A percentile compares a stretch with the other conserved stretches of the same genome.
Evolutionary conservation across 2,888 invertebrate genomes (phyloP).

Genomic region (Eristalis tenax): DNA sequence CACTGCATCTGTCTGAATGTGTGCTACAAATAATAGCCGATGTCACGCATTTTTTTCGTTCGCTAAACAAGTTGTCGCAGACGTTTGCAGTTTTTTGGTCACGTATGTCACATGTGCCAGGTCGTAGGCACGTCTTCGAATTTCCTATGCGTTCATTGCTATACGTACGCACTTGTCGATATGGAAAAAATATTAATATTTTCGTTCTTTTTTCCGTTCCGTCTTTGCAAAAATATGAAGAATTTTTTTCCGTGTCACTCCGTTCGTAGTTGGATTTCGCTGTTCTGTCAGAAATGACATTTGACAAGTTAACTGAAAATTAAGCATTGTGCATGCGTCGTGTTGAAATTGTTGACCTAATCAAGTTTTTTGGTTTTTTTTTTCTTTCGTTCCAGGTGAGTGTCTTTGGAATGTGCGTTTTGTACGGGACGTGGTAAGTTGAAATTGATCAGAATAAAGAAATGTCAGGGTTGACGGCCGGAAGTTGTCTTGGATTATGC

Average conservation of each 20-base stretch:
- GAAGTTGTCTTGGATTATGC: too few species aligned
- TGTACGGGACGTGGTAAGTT: not conserved
- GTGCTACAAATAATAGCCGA: not conserved
- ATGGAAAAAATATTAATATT: not conserved
- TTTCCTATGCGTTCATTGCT: slow-evolving; percentile 3
- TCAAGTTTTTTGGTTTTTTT: not conserved
- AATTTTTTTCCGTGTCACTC: not conserved
- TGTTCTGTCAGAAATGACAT: not conserved
- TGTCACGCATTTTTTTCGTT: slow-evolving; percentile 15
- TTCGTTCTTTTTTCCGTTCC: not conserved
- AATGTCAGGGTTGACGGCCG: too few species aligned
- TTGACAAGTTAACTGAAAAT: not conserved
- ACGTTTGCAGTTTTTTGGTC: not conserved
- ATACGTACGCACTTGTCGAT: slow-evolving; percentile 14
- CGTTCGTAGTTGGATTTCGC: not conserved
- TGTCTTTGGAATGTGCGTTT: not conserved
- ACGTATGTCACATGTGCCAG: not conserved
- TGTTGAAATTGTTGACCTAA: not conserved
- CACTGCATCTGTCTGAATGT: slow-evolving; percentile 1
- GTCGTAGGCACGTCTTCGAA: slow-evolving; percentile 26
- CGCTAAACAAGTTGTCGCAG: not conserved
- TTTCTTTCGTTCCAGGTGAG: slow-evolving; percentile 37
- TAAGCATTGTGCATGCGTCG: not conserved
- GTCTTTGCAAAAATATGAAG: not conserved
- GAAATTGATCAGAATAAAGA: too few species aligned